phyloP scores from a whole-genome alignment of 1,140 invertebrate species.

The Campoletis sonorensis region DNA sequence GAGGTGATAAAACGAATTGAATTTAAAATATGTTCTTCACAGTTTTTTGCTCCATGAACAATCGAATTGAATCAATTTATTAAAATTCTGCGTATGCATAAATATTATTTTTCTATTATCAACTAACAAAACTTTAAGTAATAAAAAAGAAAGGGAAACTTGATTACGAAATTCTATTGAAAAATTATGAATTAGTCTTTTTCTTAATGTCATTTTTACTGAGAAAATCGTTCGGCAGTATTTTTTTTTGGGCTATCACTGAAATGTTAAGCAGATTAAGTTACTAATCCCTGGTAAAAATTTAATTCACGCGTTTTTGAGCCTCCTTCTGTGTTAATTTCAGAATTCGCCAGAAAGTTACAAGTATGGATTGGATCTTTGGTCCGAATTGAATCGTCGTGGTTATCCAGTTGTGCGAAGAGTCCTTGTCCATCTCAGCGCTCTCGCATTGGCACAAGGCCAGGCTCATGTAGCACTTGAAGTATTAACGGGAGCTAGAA shows the following conservation, averaged over 20 bases:
- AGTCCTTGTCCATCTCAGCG: constrained; percentile 79
- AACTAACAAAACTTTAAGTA: no score
- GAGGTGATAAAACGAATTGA: constrained; percentile 77
- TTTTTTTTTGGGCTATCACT: no score
- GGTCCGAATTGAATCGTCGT: constrained; percentile 77
- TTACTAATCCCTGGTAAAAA: neutral
- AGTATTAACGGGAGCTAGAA: constrained; percentile 76
- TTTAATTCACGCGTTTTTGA: neutral
- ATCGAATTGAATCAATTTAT: no score
- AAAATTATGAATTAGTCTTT: neutral
- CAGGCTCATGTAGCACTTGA: constrained; percentile 82
- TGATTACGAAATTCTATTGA: no score
- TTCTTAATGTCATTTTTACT: constrained; percentile 26
- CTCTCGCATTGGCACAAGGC: constrained; percentile 83
- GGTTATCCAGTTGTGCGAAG: constrained; percentile 79
- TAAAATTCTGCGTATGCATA: no score
- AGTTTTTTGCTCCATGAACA: no score
- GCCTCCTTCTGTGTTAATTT: neutral
- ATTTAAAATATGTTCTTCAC: constrained; percentile 34
- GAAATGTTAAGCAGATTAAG: no score
- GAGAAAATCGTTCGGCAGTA: constrained; percentile 1
- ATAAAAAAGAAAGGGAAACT: no score
- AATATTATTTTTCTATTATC: no score
- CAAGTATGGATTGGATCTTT: constrained; percentile 80
- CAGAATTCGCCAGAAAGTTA: constrained; percentile 85